phyloP scores from a whole-genome alignment of 2,113 vertebrate genomes.

The Notiomystis cincta region DNA sequence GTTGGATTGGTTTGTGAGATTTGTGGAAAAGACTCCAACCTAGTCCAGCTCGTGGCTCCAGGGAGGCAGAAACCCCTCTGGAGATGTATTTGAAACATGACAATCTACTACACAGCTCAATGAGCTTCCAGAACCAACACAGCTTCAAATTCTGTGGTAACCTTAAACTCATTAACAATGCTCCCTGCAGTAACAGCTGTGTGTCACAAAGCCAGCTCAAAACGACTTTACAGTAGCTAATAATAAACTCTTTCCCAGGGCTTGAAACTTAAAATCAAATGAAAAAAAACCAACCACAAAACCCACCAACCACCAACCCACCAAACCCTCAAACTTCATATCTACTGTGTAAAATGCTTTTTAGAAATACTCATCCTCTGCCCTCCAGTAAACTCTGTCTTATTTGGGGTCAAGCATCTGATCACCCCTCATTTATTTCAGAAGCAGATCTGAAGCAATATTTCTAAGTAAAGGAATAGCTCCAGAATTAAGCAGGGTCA shows the following conservation, averaged over 20 bases:
- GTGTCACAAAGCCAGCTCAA: constrained; percentile 27
- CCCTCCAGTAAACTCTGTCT: not conserved
- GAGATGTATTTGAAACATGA: not conserved
- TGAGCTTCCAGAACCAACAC: not conserved
- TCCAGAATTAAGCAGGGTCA: not conserved
- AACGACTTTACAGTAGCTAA: constrained; percentile 14
- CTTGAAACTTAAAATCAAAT: constrained; percentile 9
- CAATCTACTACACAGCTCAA: not conserved
- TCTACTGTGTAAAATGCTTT: not conserved
- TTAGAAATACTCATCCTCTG: not conserved
- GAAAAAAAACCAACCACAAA: not conserved
- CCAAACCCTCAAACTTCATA: not conserved
- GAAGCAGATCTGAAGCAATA: not conserved
- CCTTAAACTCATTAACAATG: not conserved
- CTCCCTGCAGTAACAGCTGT: constrained; percentile 33
- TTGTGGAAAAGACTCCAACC: not conserved
- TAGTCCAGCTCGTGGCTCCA: not conserved
- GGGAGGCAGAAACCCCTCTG: not conserved
- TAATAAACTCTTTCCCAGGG: constrained; percentile 3
- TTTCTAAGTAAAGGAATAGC: not conserved
- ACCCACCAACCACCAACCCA: not conserved
- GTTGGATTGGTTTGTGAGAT: not conserved
- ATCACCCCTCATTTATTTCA: not conserved
- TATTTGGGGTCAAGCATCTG: not conserved
- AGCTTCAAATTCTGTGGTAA: constrained; percentile 18